These are phyloP conservation scores for Limosa lapponica DNA, from an alignment of 2,797 vertebrate genomes.

Conservation along the genomic window DNA sequence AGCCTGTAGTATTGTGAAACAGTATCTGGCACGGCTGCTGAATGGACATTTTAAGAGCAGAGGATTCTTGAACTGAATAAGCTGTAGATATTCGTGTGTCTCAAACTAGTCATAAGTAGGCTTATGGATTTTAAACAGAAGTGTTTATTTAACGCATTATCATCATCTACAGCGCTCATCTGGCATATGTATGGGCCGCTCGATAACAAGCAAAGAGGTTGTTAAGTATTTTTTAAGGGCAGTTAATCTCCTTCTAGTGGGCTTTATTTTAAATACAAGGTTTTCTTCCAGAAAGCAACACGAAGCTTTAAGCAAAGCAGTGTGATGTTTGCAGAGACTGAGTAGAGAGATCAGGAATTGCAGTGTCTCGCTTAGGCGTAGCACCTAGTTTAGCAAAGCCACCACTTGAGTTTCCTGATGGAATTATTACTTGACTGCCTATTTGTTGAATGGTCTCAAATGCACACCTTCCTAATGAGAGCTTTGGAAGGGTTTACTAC, in stretches of 20 bases:
- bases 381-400: background rate
- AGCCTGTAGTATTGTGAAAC: slow-evolving; percentile 77
- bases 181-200: background rate
- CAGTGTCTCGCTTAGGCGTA: background rate
- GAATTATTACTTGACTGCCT: background rate
- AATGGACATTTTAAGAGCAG: slow-evolving; percentile 76
- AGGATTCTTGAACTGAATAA: slow-evolving; percentile 71
- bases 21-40: slow-evolving; percentile 75
- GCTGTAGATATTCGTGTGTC: slow-evolving; percentile 57
- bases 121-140: slow-evolving; percentile 60
- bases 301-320: background rate
- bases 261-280: slow-evolving; percentile 3
- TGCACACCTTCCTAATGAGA: background rate
- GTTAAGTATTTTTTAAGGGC: slow-evolving; percentile 43
- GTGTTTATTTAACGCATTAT: slow-evolving; percentile 60
- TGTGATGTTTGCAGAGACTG: background rate
- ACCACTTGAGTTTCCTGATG: background rate
- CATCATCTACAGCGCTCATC: background rate
- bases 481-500: background rate
- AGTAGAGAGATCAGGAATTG: background rate
- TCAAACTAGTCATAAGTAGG: slow-evolving; percentile 63
- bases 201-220: background rate
- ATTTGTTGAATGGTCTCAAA: background rate
- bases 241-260: slow-evolving; percentile 7
- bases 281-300: background rate